These are phyloP conservation scores for Nebria brevicollis DNA, from an alignment of 2,888 invertebrate genomes.

Conservation along the genomic window DNA sequence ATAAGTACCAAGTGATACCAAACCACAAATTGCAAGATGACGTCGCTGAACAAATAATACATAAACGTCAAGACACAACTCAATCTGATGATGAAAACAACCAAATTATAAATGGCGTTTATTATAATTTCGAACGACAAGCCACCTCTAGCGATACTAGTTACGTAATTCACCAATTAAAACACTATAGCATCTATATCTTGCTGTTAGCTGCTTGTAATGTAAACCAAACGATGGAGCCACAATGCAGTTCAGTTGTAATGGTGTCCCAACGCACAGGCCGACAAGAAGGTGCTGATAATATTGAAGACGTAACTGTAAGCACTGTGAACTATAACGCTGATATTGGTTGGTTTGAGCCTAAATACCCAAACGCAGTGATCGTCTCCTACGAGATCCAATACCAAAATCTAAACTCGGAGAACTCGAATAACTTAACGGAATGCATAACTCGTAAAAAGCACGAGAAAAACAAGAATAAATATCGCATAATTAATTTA, in stretches of 20 bases:
- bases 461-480: constrained; percentile 53
- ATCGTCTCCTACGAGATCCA: constrained; percentile 72
- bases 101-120: constrained; percentile 31
- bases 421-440: constrained; percentile 57
- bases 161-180: constrained; percentile 59
- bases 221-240: constrained; percentile 63
- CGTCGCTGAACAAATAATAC: constrained; percentile 15
- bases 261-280: constrained; percentile 65
- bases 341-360: constrained; percentile 68
- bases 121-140: constrained; percentile 41
- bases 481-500: constrained; percentile 58
- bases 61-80: constrained; percentile 36
- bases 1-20: constrained; percentile 32
- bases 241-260: constrained; percentile 64
- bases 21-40: constrained; percentile 26
- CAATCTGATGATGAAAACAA: constrained; percentile 33
- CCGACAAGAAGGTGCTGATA: constrained; percentile 60
- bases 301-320: constrained; percentile 55
- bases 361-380: constrained; percentile 72
- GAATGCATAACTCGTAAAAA: constrained; percentile 65
- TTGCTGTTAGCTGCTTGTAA: constrained; percentile 72
- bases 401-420: constrained; percentile 62
- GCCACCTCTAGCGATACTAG: constrained; percentile 51
- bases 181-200: constrained; percentile 69
- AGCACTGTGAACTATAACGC: constrained; percentile 54